A percentile compares a stretch with the other conserved stretches of the same genome.
These are phyloP conservation scores for Scalopus aquaticus DNA, from an alignment of 2,113 vertebrate genomes.

Conservation along the genomic window DNA sequence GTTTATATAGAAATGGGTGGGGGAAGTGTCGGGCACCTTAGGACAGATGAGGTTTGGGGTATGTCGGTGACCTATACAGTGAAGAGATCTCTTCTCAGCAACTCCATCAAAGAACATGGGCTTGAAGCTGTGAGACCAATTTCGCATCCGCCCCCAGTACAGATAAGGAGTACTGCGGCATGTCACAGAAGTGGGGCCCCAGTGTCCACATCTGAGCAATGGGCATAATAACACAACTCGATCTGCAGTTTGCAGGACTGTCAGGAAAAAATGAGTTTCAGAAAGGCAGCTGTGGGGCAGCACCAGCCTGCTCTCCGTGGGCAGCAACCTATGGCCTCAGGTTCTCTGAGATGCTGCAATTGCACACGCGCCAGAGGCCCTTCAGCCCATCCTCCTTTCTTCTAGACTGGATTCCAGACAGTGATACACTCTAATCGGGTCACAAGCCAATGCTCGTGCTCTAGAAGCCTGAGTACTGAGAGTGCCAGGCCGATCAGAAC, in stretches of 20 bases:
- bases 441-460: no score
- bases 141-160: neutral
- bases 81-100: neutral
- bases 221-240: neutral
- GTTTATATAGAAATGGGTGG: no score
- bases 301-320: no score
- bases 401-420: no score
- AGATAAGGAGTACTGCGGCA: neutral
- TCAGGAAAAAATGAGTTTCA: neutral
- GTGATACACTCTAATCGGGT: no score
- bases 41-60: neutral
- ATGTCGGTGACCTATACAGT: neutral
- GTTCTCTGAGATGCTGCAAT: no score
- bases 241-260: neutral
- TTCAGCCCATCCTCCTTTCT: no score
- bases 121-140: neutral
- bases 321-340: no score
- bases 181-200: neutral
- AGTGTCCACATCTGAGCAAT: neutral
- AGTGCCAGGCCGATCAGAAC: no score
- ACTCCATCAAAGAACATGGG: neutral
- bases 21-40: neutral
- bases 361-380: no score
- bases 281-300: neutral
- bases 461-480: no score